Evolutionary conservation across 2,888 invertebrate species (phyloP).

Genomic region (Priapulus caudatus): DNA sequence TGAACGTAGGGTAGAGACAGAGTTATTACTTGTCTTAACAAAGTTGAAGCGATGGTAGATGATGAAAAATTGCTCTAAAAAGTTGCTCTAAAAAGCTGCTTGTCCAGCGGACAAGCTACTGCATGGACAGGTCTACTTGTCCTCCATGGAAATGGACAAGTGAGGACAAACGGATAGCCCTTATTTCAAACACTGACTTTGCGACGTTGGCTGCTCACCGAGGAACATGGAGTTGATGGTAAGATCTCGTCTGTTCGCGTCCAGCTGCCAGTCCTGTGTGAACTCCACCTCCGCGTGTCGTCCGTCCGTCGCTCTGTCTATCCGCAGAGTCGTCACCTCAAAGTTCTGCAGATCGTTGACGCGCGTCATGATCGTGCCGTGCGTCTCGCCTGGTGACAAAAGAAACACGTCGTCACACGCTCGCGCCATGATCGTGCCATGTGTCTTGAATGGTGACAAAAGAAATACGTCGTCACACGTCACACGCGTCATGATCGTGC

Average conservation of each 20-base stretch:
- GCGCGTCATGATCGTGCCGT: slow-evolving; percentile 88
- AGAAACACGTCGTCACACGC: no score
- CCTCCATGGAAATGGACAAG: background rate
- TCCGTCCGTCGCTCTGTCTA: slow-evolving; percentile 84
- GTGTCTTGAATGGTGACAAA: slow-evolving; percentile 31
- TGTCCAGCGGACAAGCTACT: background rate
- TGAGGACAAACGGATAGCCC: no score
- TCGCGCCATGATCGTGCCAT: no score
- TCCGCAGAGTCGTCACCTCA: slow-evolving; percentile 68
- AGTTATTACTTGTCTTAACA: background rate
- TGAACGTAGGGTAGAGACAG: background rate
- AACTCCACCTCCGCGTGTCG: slow-evolving; percentile 88
- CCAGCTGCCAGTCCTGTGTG: slow-evolving; percentile 63
- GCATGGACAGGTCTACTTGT: background rate
- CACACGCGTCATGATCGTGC: slow-evolving; percentile 90
- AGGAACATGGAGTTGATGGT: slow-evolving; percentile 97
- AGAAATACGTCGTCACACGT: no score
- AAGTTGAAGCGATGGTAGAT: no score
- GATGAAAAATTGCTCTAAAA: no score
- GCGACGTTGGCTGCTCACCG: slow-evolving; percentile 44
- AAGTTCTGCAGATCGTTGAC: slow-evolving; percentile 80
- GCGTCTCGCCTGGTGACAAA: slow-evolving; percentile 74
- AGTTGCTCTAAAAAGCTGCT: no score
- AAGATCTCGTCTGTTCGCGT: slow-evolving; percentile 86
- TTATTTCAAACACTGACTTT: background rate